Evolutionary conservation across 2,888 invertebrate species (phyloP).

Genomic region (Odontothrips loti): DNA sequence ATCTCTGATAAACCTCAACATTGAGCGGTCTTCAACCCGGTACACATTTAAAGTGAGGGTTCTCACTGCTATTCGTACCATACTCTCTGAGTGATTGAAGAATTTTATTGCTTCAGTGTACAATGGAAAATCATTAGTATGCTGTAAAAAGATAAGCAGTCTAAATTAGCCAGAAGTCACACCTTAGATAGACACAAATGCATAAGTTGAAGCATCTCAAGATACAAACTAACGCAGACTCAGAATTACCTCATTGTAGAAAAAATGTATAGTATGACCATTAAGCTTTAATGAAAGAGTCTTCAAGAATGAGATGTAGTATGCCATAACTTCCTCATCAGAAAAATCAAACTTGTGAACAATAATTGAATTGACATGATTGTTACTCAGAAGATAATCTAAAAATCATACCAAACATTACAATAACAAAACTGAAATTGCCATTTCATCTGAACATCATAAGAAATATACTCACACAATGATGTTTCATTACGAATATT

Average conservation of each 20-base stretch:
- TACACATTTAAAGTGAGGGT: conserved; percentile 97
- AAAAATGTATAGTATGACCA: conserved; percentile 98
- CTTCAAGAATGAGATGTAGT: conserved; percentile 98
- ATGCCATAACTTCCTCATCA: conserved; percentile 99
- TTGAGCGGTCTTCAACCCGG: conserved; percentile 86
- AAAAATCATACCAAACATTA: conserved; percentile 37
- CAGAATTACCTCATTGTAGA: conserved; percentile 89
- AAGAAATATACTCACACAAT: conserved; percentile 71
- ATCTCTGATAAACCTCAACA: conserved; percentile 92
- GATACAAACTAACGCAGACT: neutral
- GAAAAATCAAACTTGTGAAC: conserved; percentile 99
- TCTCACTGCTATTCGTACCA: conserved; percentile 98
- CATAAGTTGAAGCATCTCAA: too few species aligned
- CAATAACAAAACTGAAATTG: conserved; percentile 21
- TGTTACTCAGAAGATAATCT: conserved; percentile 99
- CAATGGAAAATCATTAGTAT: conserved; percentile 97
- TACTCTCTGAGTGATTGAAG: conserved; percentile 97
- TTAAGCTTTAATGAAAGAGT: conserved; percentile 96
- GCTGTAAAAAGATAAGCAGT: conserved; percentile 53
- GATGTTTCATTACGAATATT: conserved; percentile 99
- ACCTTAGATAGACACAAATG: too few species aligned
- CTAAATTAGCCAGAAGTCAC: conserved; percentile 32
- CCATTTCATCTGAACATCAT: conserved; percentile 30
- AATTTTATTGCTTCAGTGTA: conserved; percentile 99
- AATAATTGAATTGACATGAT: conserved; percentile 99